A percentile compares a stretch with the other conserved stretches of the same genome.
Conservation (phyloP, 2,113 vertebrate genomes). For the Rafetus swinhoei region DNA sequence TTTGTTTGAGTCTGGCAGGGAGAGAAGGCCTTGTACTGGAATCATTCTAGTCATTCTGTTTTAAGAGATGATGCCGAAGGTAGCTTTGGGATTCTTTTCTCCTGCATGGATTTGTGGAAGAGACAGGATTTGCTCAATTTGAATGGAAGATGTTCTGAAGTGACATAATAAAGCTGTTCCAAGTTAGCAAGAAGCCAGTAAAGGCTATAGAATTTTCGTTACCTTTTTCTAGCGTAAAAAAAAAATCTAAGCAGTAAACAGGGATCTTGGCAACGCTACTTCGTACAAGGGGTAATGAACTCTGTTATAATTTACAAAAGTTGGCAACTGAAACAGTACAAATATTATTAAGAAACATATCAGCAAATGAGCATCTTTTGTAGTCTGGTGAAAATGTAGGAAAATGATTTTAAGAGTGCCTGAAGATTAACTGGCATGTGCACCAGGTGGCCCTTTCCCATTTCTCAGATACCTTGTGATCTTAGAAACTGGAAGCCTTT, state of each 20-base stretch:
- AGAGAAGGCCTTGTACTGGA: not conserved
- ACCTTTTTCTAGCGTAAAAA: not conserved
- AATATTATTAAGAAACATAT: not conserved
- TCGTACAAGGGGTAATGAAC: not conserved
- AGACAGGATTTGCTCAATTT: not conserved
- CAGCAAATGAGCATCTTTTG: not conserved
- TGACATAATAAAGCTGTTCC: not conserved
- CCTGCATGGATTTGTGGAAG: not conserved
- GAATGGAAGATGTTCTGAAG: not conserved
- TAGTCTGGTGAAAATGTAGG: not conserved
- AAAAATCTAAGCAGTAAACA: not conserved
- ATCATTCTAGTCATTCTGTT: not conserved
- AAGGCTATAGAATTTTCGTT: not conserved
- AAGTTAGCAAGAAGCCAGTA: not conserved
- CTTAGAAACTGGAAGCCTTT: slow-evolving; percentile 14
- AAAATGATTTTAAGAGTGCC: slow-evolving; percentile 5
- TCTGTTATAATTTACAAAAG: not conserved
- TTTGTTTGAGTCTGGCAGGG: not conserved
- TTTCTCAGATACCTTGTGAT: not conserved
- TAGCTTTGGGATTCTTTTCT: not conserved
- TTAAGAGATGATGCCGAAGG: not conserved
- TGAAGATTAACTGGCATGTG: not conserved
- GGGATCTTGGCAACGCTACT: not conserved
- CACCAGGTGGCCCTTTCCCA: not conserved
- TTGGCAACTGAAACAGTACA: not conserved